Evolutionary conservation across 2,113 vertebrate genomes (phyloP).

Genomic region (Macrotus californicus): DNA sequence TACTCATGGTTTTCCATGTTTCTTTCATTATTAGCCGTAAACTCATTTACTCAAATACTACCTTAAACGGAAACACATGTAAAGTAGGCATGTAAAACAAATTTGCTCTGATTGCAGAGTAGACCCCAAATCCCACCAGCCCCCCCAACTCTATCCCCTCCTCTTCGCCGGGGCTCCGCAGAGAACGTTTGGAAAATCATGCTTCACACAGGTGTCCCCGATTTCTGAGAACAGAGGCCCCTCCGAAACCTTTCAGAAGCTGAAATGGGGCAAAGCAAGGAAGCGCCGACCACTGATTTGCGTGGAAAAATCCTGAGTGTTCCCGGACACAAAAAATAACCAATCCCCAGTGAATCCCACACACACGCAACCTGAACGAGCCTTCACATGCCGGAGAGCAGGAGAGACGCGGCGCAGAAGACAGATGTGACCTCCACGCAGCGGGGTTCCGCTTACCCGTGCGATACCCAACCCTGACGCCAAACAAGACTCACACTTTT

Average conservation of each 20-base stretch:
- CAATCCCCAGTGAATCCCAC: too few relatives aligned
- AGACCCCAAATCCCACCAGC: not conserved
- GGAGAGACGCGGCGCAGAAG: not conserved
- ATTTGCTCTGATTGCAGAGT: not conserved
- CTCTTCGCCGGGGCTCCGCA: rapidly evolving
- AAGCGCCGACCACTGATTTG: not conserved
- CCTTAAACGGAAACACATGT: not conserved
- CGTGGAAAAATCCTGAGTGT: not conserved
- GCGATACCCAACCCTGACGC: not conserved
- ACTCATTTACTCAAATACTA: not conserved
- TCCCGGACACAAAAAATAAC: not conserved
- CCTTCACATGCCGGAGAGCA: too few relatives aligned
- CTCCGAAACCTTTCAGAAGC: not conserved
- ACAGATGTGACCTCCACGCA: not conserved
- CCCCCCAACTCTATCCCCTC: not conserved
- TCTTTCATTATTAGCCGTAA: not conserved
- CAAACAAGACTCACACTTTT: not conserved
- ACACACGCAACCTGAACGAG: too few relatives aligned
- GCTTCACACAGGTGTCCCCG: too few relatives aligned
- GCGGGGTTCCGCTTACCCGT: not conserved
- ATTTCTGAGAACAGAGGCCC: too few relatives aligned
- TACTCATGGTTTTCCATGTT: not conserved
- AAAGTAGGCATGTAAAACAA: not conserved
- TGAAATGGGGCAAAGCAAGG: not conserved
- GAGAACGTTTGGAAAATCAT: not conserved